Evolutionary conservation across 2,113 vertebrate species (phyloP), one percentile per base, ranked within the genome.

Genomic region (Typhlomys cinereus): DNA sequence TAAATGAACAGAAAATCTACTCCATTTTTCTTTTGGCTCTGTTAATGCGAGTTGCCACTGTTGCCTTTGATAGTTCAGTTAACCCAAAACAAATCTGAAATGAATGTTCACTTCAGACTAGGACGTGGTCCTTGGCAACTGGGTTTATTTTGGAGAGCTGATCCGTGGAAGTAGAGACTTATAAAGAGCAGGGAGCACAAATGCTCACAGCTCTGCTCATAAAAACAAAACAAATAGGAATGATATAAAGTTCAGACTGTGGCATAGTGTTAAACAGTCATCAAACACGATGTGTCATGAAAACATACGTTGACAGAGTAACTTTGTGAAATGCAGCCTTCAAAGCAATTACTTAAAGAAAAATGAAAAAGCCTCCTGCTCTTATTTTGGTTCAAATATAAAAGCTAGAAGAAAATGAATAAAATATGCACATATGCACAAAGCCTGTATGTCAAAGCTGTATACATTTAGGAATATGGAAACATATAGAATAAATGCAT

Each of bases 321-420:
- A 89, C 69, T 93, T 81, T 91, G 92, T 64, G 39, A 81, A 90
- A 74, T 15, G 13, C 36, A 74, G 46, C 69, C 81, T 87, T 93
- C 52, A 61, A 89, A 92, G 66, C 46, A 36, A 59, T 92, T 86
- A 71, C 15, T 50, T 5, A 54, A 41, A 85, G n/a, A 70, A 69
- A 69, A 84, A 27, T 39, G 66, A n/a, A 52, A 82, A 34, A 31
- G 7, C 29, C 59, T 59, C 20, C 52, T 84, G 48, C 84, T 89
- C 46, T 25, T 59, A 85, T 88, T 59, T 88, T 85, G 13, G 15
- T 48, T 94, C 70, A 83, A 76, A 76, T 69, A 91, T 50, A 83
- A 95, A 82, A 73, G 29, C 69, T 67, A 80, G 14, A 90, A 66
- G 44, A 89, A 89, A 95, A 52, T 13, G 36, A 31, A 31, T 67